Evolutionary conservation across 1,140 invertebrate species (phyloP).

Genomic region (Spodoptera litura): DNA sequence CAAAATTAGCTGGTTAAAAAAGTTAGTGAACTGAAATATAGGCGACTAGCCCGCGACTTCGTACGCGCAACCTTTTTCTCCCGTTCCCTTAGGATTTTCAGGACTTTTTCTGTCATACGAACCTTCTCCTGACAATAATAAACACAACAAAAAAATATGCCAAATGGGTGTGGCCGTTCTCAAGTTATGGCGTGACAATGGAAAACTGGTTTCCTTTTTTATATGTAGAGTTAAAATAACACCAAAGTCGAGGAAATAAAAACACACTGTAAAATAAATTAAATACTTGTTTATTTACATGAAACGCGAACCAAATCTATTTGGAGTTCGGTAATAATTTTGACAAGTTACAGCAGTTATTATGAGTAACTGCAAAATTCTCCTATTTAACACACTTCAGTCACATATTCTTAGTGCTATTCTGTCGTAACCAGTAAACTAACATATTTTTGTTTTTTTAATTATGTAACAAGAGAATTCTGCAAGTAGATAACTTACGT

Average conservation of each 20-base stretch:
- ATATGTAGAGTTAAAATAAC: too few relatives aligned
- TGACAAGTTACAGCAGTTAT: constrained; percentile 77
- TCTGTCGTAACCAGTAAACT: constrained; percentile 7
- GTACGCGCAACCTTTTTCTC: too few relatives aligned
- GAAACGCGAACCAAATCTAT: constrained; percentile 84
- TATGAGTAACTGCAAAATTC: constrained; percentile 68
- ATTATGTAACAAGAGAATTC: constrained; percentile 40
- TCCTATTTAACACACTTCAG: constrained; percentile 42
- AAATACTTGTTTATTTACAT: constrained; percentile 85
- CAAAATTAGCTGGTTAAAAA: too few relatives aligned
- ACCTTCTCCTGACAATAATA: too few relatives aligned
- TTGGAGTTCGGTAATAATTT: constrained; percentile 77
- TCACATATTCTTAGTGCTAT: constrained; percentile 19
- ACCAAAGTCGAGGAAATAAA: constrained; percentile 50
- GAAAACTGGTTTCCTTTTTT: too few relatives aligned
- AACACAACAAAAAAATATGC: too few relatives aligned
- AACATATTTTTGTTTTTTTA: constrained; percentile 21
- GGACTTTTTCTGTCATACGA: too few relatives aligned
- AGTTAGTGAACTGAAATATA: too few relatives aligned
- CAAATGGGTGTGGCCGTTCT: too few relatives aligned
- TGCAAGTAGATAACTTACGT: constrained; percentile 34
- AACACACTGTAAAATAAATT: constrained; percentile 70
- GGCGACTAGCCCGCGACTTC: too few relatives aligned
- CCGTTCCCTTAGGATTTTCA: too few relatives aligned
- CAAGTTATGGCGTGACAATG: too few relatives aligned